Percentiles rank a stretch among this genome's conserved stretches.
These are phyloP conservation scores for Antechinus flavipes DNA, from an alignment of 2,113 vertebrate genomes.

Conservation along the genomic window DNA sequence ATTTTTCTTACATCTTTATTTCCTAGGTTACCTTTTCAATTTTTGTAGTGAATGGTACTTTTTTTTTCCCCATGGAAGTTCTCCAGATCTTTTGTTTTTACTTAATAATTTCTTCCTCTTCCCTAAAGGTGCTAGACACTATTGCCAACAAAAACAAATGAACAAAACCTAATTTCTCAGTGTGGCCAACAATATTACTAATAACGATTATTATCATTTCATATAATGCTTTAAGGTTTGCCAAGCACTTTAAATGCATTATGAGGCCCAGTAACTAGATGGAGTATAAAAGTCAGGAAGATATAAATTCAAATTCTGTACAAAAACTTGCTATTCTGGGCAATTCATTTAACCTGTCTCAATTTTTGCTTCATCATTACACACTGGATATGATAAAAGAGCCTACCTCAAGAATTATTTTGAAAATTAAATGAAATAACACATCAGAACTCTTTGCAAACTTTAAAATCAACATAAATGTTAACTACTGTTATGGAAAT, in stretches of 20 bases:
- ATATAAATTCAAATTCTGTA: not conserved
- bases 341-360: not conserved
- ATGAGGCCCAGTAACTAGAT: not conserved
- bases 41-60: not conserved
- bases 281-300: not conserved
- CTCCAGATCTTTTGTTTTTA: not conserved
- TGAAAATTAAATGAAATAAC: not conserved
- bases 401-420: not conserved
- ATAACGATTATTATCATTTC: not conserved
- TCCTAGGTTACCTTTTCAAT: not conserved
- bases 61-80: not conserved
- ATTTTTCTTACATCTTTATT: not conserved
- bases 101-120: not conserved
- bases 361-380: not conserved
- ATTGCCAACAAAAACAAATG: not conserved
- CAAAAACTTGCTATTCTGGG: not conserved
- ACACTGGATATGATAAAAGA: not conserved
- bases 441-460: not conserved
- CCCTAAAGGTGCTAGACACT: not conserved
- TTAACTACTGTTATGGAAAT: not conserved
- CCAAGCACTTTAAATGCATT: not conserved
- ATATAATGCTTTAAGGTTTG: not conserved
- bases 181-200: not conserved
- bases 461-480: not conserved
- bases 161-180: not conserved